A percentile compares a stretch with the other conserved stretches of the same genome.
Conservation (phyloP, 1,140 invertebrate genomes). For the Microplitis mediator region DNA sequence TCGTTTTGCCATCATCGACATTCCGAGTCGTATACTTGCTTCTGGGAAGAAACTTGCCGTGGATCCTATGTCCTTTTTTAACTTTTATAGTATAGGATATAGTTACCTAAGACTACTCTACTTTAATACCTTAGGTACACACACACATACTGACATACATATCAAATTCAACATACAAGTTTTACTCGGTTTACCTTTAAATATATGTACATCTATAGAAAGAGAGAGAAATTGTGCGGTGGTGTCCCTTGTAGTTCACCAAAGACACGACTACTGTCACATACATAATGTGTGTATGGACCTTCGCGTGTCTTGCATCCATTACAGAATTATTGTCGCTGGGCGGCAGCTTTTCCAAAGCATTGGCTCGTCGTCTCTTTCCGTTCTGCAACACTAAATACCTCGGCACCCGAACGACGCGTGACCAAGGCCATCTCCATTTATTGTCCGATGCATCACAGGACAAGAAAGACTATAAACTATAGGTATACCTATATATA, state of each 20-base stretch:
- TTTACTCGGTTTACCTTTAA: too few species aligned
- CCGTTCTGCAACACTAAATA: slow-evolving; percentile 28
- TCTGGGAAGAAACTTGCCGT: too few species aligned
- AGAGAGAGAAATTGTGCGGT: too few species aligned
- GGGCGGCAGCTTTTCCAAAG: slow-evolving; percentile 29
- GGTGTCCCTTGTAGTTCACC: neutral
- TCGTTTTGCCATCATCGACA: too few species aligned
- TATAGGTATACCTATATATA: neutral
- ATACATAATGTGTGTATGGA: neutral
- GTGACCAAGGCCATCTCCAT: slow-evolving; percentile 12
- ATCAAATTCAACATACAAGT: too few species aligned
- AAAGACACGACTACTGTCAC: neutral
- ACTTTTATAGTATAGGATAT: too few species aligned
- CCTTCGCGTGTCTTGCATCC: slow-evolving; percentile 34
- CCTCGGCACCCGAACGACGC: slow-evolving; percentile 2
- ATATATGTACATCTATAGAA: too few species aligned
- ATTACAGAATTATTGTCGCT: slow-evolving; percentile 42
- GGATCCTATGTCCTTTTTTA: too few species aligned
- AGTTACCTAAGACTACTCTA: too few species aligned
- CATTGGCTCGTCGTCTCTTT: slow-evolving; percentile 22
- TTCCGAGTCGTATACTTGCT: too few species aligned
- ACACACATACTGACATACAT: too few species aligned
- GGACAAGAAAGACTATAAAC: neutral
- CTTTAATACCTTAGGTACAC: too few species aligned
- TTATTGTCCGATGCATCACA: neutral